Conservation (phyloP, 2,797 vertebrate species). For the Hozukius guyotensis region DNA sequence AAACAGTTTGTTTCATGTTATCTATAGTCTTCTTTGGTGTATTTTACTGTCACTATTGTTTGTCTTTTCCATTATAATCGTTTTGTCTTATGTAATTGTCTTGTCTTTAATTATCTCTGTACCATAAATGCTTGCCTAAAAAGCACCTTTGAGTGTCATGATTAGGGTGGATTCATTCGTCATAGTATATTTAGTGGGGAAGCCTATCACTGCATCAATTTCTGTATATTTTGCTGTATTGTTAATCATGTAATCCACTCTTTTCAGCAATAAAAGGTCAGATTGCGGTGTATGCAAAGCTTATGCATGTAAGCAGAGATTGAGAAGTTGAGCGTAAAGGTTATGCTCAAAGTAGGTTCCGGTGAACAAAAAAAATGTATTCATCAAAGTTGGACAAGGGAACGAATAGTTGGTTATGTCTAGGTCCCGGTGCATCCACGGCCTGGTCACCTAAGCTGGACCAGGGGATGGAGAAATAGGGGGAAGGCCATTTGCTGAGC, state of each 20-base stretch:
- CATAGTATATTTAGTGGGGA: not conserved
- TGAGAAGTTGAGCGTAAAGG: no score
- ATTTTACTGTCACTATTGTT: not conserved
- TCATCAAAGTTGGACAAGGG: no score
- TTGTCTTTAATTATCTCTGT: not conserved
- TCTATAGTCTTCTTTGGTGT: not conserved
- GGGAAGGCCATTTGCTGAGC: not conserved
- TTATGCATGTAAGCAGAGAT: no score
- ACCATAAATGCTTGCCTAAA: not conserved
- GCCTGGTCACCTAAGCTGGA: no score
- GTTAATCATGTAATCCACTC: not conserved
- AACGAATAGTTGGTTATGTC: no score
- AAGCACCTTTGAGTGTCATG: not conserved
- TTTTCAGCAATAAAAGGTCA: not conserved
- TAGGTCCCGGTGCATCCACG: no score
- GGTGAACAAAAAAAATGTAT: no score
- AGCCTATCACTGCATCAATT: not conserved
- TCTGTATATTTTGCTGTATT: not conserved
- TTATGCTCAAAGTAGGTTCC: no score
- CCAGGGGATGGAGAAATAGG: no score
- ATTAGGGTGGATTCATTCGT: not conserved
- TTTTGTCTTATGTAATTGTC: no score
- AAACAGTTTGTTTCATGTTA: no score
- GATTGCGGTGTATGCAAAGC: no score
- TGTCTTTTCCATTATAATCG: not conserved